Evolutionary conservation across 2,113 vertebrate species (phyloP).

Genomic region (Cervus canadensis): DNA sequence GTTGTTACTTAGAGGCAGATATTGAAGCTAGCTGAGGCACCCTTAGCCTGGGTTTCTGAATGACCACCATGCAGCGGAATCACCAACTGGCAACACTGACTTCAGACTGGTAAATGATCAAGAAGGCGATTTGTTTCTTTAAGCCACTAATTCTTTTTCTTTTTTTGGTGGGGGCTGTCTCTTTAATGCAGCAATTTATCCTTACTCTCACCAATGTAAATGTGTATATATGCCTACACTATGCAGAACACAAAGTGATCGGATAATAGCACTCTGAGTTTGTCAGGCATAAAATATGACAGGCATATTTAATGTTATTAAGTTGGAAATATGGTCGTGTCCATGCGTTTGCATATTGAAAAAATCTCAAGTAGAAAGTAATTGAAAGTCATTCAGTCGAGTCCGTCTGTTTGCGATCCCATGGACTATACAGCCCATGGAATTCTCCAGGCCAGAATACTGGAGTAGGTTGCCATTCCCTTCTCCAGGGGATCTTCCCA

Average conservation of each 20-base stretch:
- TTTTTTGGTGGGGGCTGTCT: rapidly evolving
- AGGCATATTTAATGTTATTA: not conserved
- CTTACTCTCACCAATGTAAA: not conserved
- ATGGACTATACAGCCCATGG: not conserved
- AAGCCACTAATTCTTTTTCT: not conserved
- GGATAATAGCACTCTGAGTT: not conserved
- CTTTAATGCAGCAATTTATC: not conserved
- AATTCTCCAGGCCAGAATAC: not conserved
- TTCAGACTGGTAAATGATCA: not conserved
- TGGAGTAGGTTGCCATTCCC: not conserved
- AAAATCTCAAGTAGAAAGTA: not conserved
- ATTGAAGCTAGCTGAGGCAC: not conserved
- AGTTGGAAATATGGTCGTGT: not conserved
- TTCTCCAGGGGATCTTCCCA: not conserved
- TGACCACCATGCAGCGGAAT: not conserved
- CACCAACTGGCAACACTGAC: not conserved
- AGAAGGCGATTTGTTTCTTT: not conserved
- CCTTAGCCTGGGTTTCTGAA: not conserved
- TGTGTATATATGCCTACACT: not conserved
- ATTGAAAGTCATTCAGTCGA: not conserved
- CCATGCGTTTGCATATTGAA: not conserved
- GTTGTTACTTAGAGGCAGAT: not conserved
- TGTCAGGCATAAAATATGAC: not conserved
- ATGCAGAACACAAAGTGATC: not conserved
- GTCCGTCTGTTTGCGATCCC: not conserved